A percentile compares a stretch with the other conserved stretches of the same genome.
phyloP scores from a whole-genome alignment of 1,140 invertebrate genomes.

The Aphelenchoides fujianensis region DNA sequence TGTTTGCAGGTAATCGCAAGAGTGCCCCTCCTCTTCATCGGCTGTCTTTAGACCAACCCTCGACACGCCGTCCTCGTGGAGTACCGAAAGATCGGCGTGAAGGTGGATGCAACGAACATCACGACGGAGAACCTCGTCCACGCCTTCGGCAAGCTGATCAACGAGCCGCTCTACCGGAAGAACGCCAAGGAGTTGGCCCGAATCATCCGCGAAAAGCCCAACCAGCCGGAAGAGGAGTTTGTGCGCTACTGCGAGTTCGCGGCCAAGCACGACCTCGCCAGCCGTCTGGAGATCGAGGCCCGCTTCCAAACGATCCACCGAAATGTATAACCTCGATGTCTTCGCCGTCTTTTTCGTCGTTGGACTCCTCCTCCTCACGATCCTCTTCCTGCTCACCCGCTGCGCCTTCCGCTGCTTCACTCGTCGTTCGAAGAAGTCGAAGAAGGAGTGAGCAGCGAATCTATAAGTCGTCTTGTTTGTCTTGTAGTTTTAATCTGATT shows the following conservation, averaged over 20 bases:
- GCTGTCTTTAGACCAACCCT: background rate
- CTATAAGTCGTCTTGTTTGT: background rate
- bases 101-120: background rate
- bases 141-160: background rate
- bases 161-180: background rate
- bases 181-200: background rate
- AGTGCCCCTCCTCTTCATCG: background rate
- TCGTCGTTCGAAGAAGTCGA: background rate
- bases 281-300: background rate
- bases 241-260: slow-evolving; percentile 21
- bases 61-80: background rate
- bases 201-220: slow-evolving; percentile 1
- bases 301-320: background rate
- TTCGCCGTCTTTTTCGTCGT: background rate
- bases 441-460: background rate
- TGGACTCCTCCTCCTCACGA: background rate
- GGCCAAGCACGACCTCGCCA: slow-evolving; percentile 2
- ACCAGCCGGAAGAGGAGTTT: slow-evolving; percentile 8
- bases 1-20: background rate
- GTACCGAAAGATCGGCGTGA: background rate
- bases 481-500: background rate
- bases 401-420: background rate
- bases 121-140: background rate
- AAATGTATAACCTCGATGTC: background rate
- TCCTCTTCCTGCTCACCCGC: background rate